Conservation (phyloP, 1,140 invertebrate species). For the Steinernema feltiae region DNA sequence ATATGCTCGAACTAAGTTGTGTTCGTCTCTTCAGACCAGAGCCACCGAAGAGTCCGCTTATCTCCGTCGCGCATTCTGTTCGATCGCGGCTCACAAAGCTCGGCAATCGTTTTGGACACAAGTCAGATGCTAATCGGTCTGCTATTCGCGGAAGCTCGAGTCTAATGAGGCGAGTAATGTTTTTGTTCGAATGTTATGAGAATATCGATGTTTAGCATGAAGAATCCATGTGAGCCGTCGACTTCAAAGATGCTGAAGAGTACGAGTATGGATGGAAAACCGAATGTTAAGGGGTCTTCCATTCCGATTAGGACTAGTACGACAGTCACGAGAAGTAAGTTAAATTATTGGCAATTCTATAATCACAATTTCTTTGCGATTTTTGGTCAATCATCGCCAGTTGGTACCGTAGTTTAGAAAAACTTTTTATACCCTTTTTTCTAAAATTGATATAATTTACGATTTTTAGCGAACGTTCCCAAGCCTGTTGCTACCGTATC, state of each 20-base stretch:
- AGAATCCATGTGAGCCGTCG: background rate
- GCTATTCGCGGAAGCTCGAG: background rate
- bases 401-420: no score
- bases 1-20: background rate
- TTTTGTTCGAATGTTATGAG: background rate
- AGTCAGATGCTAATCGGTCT: background rate
- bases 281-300: background rate
- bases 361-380: background rate
- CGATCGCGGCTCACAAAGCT: background rate
- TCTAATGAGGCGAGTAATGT: background rate
- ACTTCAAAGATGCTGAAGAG: background rate
- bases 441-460: no score
- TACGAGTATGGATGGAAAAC: background rate
- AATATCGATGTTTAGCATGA: background rate
- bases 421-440: no score
- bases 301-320: background rate
- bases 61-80: slow-evolving; percentile 3
- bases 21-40: background rate
- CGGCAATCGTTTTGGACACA: background rate
- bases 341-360: no score
- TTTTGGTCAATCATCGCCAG: no score
- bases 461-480: background rate
- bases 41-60: background rate
- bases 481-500: background rate
- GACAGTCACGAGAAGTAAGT: background rate